These are phyloP conservation scores for Drosophila parvula DNA, from an alignment of 1,140 invertebrate genomes.

Conservation along the genomic window DNA sequence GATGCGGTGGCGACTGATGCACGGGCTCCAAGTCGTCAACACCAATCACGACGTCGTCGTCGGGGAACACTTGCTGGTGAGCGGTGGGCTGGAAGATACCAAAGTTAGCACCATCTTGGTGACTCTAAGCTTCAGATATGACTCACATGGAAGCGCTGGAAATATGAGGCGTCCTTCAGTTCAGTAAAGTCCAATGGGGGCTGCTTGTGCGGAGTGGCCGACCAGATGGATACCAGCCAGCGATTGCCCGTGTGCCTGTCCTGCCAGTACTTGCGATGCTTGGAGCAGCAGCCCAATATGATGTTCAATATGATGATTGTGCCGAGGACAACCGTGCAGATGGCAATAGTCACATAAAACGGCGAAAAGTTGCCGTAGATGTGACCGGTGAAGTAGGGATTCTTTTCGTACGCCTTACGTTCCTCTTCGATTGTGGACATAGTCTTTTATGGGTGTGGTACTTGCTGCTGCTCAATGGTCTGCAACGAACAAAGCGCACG, in stretches of 20 bases:
- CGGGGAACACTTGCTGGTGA: conserved; percentile 79
- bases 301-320: conserved; percentile 90
- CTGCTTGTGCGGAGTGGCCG: conserved; percentile 91
- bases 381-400: conserved; percentile 87
- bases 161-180: conserved; percentile 86
- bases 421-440: conserved; percentile 88
- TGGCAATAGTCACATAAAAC: conserved; percentile 91
- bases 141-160: conserved; percentile 76
- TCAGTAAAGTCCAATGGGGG: conserved; percentile 92
- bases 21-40: conserved; percentile 73
- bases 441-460: conserved; percentile 59
- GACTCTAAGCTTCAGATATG: no score
- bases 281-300: conserved; percentile 91
- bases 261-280: conserved; percentile 91
- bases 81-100: conserved; percentile 59
- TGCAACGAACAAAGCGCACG: conserved; percentile 17
- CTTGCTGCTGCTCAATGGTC: conserved; percentile 40
- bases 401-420: conserved; percentile 87
- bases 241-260: conserved; percentile 93
- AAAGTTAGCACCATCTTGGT: neutral
- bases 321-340: conserved; percentile 89
- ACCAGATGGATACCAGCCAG: conserved; percentile 92
- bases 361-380: conserved; percentile 88
- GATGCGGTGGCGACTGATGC: conserved; percentile 54
- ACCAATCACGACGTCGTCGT: conserved; percentile 72